Conservation (phyloP, 2,113 vertebrate genomes). For the Microtus pennsylvanicus region DNA sequence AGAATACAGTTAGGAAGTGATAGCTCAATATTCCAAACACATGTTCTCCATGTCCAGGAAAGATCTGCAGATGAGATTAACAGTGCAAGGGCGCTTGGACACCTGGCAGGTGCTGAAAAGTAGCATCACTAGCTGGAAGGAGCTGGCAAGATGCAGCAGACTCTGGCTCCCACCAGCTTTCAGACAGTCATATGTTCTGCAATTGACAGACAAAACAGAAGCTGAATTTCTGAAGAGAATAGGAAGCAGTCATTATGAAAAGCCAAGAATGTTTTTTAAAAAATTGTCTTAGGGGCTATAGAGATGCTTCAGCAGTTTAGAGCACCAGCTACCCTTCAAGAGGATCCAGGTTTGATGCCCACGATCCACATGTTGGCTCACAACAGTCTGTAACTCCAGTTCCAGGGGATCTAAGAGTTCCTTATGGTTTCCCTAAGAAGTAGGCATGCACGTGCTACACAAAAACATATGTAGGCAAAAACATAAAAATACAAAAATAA, state of each 20-base stretch:
- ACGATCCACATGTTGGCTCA: not conserved
- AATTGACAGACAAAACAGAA: not conserved
- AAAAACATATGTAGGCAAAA: not conserved
- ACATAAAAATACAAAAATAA: not conserved
- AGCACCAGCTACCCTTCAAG: too few relatives aligned
- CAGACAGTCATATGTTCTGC: not conserved
- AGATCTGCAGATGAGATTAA: not conserved
- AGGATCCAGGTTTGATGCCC: too few relatives aligned
- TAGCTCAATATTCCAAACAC: slow-evolving; percentile 34
- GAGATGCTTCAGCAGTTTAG: too few relatives aligned
- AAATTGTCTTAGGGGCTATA: not conserved
- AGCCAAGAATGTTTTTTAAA: not conserved
- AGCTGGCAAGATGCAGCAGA: not conserved
- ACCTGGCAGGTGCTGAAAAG: not conserved
- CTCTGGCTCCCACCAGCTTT: not conserved
- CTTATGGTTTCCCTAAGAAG: not conserved
- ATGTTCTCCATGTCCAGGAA: not conserved
- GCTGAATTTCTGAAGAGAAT: slow-evolving; percentile 47
- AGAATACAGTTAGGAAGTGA: not conserved
- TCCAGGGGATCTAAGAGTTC: not conserved
- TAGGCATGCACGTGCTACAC: not conserved
- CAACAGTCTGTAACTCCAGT: not conserved
- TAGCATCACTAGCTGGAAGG: not conserved
- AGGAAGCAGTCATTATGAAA: slow-evolving; percentile 18
- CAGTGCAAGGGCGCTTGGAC: not conserved